Base-by-base conservation (phyloP, 2,888 invertebrate species). In the Drosophila meridiana region DNA sequence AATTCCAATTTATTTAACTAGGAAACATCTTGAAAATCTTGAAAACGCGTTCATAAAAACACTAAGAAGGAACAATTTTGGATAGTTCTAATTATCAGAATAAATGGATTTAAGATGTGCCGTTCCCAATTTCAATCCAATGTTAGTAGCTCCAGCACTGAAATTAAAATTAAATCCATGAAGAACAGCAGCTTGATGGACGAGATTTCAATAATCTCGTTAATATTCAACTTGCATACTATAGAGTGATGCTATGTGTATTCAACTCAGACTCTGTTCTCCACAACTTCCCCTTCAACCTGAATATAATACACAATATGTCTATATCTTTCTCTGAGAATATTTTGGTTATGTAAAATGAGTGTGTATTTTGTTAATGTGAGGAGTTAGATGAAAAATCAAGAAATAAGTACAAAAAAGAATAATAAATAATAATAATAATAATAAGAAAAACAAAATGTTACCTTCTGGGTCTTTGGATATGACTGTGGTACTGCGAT, bases 401-500 rank as follows among this genome's bases (percentile, higher is more conserved):
- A 34, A n/a, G 9, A 32, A 20, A 59, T n/a, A 55, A 43, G 9
- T 14, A 8, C 2, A 6, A 20, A 36, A 20, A 14, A 34, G 5
- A 7, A 26, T 45, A 14, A 7, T 7, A 28, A 28, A 40, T 14
- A 40, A 6, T 14, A 14, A 5, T n/a, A 58, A 58, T n/a, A 43
- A 40, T 14, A 45, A 52, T 42, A 65, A 69, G 45, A 7, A 47
- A 56, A 30, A 60, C 50, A 67, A 67, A 60, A 83, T 77, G 11
- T 92, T 93, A 92, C 92, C 97, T 95, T 97, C 97, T 90, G 97
- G 97, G 92, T 97, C 97, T 95, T 97, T 97, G 93, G 97, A 97
- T 94, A 98, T 97, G 93, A 98, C 98, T 93, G 98, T 98, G 94
- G 97, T 97, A 94, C 97, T 97, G 94, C 97, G 96, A 95, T 98